Base-by-base conservation (phyloP, 2,888 invertebrate species). In the Hypsopygia costalis region DNA sequence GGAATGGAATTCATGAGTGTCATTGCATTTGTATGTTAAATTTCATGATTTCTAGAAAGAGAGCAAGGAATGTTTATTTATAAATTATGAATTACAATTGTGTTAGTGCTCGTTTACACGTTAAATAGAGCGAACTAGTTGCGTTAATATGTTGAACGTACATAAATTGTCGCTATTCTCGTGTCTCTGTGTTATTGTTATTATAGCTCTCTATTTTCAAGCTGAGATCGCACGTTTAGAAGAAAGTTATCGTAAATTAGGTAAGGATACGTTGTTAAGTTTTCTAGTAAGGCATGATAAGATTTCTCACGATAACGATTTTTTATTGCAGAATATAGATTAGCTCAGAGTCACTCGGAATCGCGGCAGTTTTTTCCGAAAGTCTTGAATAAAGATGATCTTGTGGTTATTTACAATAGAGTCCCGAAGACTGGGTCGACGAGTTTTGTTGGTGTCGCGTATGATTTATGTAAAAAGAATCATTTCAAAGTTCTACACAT, bases 371-470 rank as follows among this genome's bases (percentile, higher is more conserved):
- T 86, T 65, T 75, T 74, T 35, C 75, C 79, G 29, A 82, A 71
- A 61, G 38, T 55, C 7, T 29, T 51, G 39, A 70, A 70, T 45
- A 82, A 68, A 62, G 81, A 79, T 57, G 90, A 91, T 41, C 70
- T 94, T 49, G 92, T 98, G 35, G 91, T 98, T 47, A 94, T 98
- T 58, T 98, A 98, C 80, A 98, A 98, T 81, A 92, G 98, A 62
- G 97, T 98, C 42, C 98, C 98, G 6, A 98, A 98, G 87, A 98
- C 98, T 22, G 98, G 97, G 9, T 98, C 98, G 11, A 98, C 98
- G 6, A 97, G 97, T 81, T 97, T 98, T 73, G 97, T 97, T 50
- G 97, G 97, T 44, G 92, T 97, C 44, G 95, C 95, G 0, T 97
- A 97, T 66, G 96, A 96, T 77, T 81, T 97, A 46, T 97, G 96